Evolutionary conservation across 1,140 invertebrate species (phyloP), one percentile per base, ranked within the genome.

Genomic region (Drosophila eugracilis): DNA sequence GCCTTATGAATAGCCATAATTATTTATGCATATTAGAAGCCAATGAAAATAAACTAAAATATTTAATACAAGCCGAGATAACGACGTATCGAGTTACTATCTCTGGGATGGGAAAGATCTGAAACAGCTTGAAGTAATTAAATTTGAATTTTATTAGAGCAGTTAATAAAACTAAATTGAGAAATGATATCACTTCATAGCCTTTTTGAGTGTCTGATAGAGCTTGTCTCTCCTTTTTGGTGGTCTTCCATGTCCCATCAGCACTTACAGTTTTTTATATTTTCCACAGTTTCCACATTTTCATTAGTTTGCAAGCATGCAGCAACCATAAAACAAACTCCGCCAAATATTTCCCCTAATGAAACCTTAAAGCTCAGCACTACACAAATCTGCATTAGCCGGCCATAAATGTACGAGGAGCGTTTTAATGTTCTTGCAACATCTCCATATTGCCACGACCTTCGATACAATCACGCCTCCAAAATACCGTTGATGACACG

Each of bases 391-490:
- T 63, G 58, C 62, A 66, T 69, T 67, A 44, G 47, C 47, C 28
- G 60, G 30, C 28, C 59, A 52, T 52, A 67, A 50, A 67, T 62
- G 45, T 30, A 24, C 28, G n/a, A n/a, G 3, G 34, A 28, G 19
- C 10, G 30, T 24, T 69, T 70, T 69, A 70, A 69, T 69, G 50
- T 70, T 69, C 50, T 47, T 39, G 45, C 63, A 22, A 53, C 63
- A 26, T 69, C 49, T 70, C 63, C 65, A 55, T 70, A 45, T 55
- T 55, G 41, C 66, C 66, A 47, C 66, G 66, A 70, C 66, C 66
- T 70, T 70, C 63, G 66, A 69, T 70, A 70, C 66, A 45, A 69
- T 70, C 66, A 69, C 66, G 66, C 66, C 66, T 70, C 41, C 60
- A 17, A 67, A 67, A 49, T 67, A 36, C 63, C 63, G 63, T 52